Conservation (phyloP, 2,113 vertebrate genomes). For the Solenodon paradoxus region DNA sequence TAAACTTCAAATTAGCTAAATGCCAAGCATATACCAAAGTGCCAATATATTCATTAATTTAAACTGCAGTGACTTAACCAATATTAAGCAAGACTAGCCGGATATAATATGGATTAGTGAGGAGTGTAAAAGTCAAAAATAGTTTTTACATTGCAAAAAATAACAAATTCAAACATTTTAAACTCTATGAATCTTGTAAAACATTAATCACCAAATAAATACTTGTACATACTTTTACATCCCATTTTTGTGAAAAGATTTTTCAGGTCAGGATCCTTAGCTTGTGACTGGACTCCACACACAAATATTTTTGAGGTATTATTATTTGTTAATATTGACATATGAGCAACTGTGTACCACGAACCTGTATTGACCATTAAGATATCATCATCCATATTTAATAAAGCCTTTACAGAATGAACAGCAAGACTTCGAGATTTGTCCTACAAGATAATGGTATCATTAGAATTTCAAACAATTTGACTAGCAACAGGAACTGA, state of each 20-base stretch:
- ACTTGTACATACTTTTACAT: slow-evolving; percentile 88
- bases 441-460: slow-evolving; percentile 84
- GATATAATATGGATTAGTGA: background rate
- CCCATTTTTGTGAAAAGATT: slow-evolving; percentile 82
- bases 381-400: slow-evolving; percentile 85
- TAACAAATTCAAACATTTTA: slow-evolving; percentile 1
- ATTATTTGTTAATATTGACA: slow-evolving; percentile 81
- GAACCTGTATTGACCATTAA: slow-evolving; percentile 88
- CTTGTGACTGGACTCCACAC: slow-evolving; percentile 83
- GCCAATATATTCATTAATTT: slow-evolving; percentile 20
- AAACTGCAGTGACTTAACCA: slow-evolving; percentile 18
- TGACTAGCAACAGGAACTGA: background rate
- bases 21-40: background rate
- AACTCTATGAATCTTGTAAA: background rate
- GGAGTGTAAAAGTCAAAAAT: too few species aligned
- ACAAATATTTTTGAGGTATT: slow-evolving; percentile 82
- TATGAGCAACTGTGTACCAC: slow-evolving; percentile 87
- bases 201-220: background rate
- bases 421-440: slow-evolving; percentile 91
- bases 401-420: slow-evolving; percentile 81
- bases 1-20: slow-evolving; percentile 2
- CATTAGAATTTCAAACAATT: slow-evolving; percentile 24
- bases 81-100: slow-evolving; percentile 10
- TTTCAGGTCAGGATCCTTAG: slow-evolving; percentile 83
- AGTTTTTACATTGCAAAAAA: background rate